Conservation (phyloP, 2,888 invertebrate genomes). For the Tiliacea citrago region DNA sequence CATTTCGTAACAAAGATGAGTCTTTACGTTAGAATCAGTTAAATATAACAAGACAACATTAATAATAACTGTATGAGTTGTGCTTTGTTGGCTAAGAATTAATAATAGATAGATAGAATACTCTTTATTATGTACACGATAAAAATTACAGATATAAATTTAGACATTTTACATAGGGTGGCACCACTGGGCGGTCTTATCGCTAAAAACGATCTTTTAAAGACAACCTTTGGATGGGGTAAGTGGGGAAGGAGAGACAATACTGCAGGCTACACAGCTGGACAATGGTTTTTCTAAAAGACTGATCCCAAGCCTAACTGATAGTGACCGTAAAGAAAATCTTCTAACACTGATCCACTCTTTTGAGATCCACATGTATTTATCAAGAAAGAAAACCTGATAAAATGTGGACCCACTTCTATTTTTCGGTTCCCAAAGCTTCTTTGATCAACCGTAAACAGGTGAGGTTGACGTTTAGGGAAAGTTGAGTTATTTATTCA, state of each 20-base stretch:
- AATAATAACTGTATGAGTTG: not conserved
- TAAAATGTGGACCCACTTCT: not conserved
- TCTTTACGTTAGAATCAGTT: constrained; percentile 33
- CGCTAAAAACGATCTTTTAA: too few relatives aligned
- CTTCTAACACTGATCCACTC: not conserved
- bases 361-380: not conserved
- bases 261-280: not conserved
- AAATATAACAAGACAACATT: constrained; percentile 26
- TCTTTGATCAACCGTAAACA: constrained; percentile 3
- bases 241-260: too few relatives aligned
- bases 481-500: constrained; percentile 32
- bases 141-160: too few relatives aligned
- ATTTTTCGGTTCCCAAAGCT: constrained; percentile 17
- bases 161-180: too few relatives aligned
- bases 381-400: not conserved
- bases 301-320: not conserved
- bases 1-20: constrained; percentile 7
- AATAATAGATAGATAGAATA: not conserved
- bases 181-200: too few relatives aligned
- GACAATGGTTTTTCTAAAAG: not conserved
- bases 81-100: not conserved
- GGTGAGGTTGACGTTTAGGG: constrained; percentile 23
- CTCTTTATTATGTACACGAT: too few relatives aligned
- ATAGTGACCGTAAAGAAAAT: not conserved
- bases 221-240: too few relatives aligned